Evolutionary conservation across 2,888 invertebrate genomes (phyloP).

Genomic region (Junonia oenone): DNA sequence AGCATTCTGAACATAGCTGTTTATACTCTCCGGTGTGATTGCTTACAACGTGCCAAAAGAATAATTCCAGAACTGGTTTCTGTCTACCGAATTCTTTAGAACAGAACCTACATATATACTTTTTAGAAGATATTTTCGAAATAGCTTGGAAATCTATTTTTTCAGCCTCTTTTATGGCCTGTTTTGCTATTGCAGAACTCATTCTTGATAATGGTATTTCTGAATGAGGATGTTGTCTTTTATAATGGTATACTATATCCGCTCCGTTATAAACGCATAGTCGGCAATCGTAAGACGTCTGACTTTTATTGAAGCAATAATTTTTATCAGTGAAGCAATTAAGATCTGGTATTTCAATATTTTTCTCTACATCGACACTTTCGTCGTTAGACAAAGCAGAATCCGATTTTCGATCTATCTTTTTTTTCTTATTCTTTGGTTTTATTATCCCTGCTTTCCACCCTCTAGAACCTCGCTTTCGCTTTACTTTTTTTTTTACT

Average conservation of each 20-base stretch:
- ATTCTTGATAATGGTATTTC: constrained; percentile 83
- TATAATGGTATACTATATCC: constrained; percentile 84
- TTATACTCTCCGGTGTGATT: constrained; percentile 89
- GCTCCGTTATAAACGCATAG: constrained; percentile 80
- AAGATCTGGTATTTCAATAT: constrained; percentile 39
- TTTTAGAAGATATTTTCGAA: constrained; percentile 51
- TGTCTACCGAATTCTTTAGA: constrained; percentile 52
- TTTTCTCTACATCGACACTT: constrained; percentile 1
- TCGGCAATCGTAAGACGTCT: constrained; percentile 74
- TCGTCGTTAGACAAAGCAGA: constrained; percentile 8
- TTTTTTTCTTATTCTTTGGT: constrained; percentile 55
- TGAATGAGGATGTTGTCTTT: constrained; percentile 80
- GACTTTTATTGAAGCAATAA: constrained; percentile 61
- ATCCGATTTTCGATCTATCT: constrained; percentile 33
- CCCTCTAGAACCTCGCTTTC: constrained; percentile 43
- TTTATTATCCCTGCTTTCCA: constrained; percentile 65
- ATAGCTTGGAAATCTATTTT: constrained; percentile 54
- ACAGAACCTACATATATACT: constrained; percentile 65
- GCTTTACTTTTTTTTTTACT: constrained; percentile 52
- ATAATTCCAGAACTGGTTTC: constrained; percentile 57
- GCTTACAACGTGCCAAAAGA: constrained; percentile 85
- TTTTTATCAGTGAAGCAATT: constrained; percentile 60
- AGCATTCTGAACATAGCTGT: constrained; percentile 82
- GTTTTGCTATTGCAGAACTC: constrained; percentile 65
- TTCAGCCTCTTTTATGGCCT: constrained; percentile 77